Conservation (phyloP, 2,888 invertebrate genomes). For the Acanthoscelides obtectus region DNA sequence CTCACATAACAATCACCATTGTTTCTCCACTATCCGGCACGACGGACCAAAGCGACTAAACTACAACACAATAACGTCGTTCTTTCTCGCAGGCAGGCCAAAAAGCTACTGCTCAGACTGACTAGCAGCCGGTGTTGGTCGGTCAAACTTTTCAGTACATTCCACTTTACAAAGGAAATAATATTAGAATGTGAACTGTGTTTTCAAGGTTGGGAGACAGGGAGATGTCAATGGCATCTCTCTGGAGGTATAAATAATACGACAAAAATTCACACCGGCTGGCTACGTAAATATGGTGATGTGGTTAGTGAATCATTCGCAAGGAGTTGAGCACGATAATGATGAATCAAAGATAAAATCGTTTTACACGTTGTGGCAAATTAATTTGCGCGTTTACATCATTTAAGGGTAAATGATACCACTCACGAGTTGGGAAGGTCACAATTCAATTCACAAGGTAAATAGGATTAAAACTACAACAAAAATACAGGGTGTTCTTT, state of each 20-base stretch:
- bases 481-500: no score
- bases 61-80: background rate
- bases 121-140: no score
- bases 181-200: conserved; percentile 21
- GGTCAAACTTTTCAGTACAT: background rate
- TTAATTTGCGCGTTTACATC: no score
- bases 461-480: no score
- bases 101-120: background rate
- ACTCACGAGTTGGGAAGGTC: no score
- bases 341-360: no score
- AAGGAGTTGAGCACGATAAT: no score
- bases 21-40: background rate
- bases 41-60: background rate
- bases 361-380: no score
- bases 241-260: conserved; percentile 17
- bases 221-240: conserved; percentile 22
- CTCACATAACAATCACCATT: background rate
- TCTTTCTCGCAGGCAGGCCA: background rate
- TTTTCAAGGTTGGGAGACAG: conserved; percentile 19
- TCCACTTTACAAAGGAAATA: conserved; percentile 18
- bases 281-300: background rate
- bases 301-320: background rate
- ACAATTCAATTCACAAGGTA: no score
- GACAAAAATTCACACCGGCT: conserved; percentile 12
- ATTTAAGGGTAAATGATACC: no score